Percentiles rank a stretch among this genome's conserved stretches.
Conservation (phyloP, 2,888 invertebrate genomes). For the Tetranychus piercei region DNA sequence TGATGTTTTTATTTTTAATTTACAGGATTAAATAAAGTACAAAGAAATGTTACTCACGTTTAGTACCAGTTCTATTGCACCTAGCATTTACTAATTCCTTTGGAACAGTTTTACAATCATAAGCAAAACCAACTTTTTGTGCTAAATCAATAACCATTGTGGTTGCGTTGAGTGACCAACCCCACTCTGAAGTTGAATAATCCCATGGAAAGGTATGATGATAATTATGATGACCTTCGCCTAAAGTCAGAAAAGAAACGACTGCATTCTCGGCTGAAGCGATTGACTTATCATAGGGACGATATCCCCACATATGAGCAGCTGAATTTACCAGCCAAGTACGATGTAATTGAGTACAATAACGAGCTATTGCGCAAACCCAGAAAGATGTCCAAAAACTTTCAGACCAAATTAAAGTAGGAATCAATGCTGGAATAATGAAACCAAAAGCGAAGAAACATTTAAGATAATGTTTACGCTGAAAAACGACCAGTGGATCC, state of each 20-base stretch:
- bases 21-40: too few species aligned
- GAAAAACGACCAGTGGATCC: constrained; percentile 23
- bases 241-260: constrained; percentile 32
- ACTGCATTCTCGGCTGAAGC: constrained; percentile 33
- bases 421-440: constrained; percentile 47
- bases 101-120: constrained; percentile 15
- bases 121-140: constrained; percentile 17
- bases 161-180: constrained; percentile 20
- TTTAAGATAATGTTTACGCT: constrained; percentile 34
- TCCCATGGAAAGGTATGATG: constrained; percentile 21
- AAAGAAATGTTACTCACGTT: not conserved
- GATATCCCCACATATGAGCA: constrained; percentile 75
- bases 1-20: too few species aligned
- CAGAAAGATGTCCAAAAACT: constrained; percentile 56
- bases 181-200: constrained; percentile 21
- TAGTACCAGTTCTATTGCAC: constrained; percentile 15
- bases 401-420: constrained; percentile 68
- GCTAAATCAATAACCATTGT: constrained; percentile 20
- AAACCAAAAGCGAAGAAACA: constrained; percentile 34
- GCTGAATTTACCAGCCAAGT: constrained; percentile 89
- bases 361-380: constrained; percentile 57
- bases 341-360: constrained; percentile 63
- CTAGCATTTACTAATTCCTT: constrained; percentile 18
- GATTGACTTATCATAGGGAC: constrained; percentile 64
- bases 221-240: constrained; percentile 22